Evolutionary conservation across 2,888 invertebrate species (phyloP).

Genomic region (Diaprepes abbreviatus): DNA sequence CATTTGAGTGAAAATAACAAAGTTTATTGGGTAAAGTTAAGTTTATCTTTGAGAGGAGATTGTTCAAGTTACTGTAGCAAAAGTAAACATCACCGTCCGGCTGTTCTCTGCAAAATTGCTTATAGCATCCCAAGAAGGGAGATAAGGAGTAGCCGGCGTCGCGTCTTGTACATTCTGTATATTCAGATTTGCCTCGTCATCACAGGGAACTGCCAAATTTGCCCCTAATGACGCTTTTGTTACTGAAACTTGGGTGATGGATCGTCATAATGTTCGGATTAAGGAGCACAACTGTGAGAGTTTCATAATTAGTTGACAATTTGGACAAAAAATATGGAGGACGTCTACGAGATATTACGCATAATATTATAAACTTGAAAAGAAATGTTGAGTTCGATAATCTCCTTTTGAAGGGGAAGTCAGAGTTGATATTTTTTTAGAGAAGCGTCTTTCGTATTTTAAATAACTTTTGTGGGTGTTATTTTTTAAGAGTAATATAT

Average conservation of each 20-base stretch:
- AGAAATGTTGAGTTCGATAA: background rate
- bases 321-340: conserved; percentile 20
- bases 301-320: conserved; percentile 36
- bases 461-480: too few species aligned
- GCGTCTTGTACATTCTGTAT: conserved; percentile 18
- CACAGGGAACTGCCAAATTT: conserved; percentile 33
- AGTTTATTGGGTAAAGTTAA: conserved; percentile 36
- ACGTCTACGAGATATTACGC: conserved; percentile 7
- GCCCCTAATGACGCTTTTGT: conserved; percentile 41
- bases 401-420: background rate
- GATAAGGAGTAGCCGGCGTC: conserved; percentile 35
- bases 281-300: conserved; percentile 17
- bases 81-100: conserved; percentile 41
- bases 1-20: conserved; percentile 9
- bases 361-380: conserved; percentile 15
- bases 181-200: conserved; percentile 27
- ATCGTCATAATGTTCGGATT: conserved; percentile 28
- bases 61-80: conserved; percentile 37
- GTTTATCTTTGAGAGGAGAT: conserved; percentile 41
- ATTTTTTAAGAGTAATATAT: too few species aligned
- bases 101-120: conserved; percentile 31
- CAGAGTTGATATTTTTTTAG: too few species aligned
- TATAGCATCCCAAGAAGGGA: conserved; percentile 31
- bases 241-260: conserved; percentile 28
- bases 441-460: too few species aligned